Conservation (phyloP, 2,113 vertebrate species). For the Gymnogyps californianus region DNA sequence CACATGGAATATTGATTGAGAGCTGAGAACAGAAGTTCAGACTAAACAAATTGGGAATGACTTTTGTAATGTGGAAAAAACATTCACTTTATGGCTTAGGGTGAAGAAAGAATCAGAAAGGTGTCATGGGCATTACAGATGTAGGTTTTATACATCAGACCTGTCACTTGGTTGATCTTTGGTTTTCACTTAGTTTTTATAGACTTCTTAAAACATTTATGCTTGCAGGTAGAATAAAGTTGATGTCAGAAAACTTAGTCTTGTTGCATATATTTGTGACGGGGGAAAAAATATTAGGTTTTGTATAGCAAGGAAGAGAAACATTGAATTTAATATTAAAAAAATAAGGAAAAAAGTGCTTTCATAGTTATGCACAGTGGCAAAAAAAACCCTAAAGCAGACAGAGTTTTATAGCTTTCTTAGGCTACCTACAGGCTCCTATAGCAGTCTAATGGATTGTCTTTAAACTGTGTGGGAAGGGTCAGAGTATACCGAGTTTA, state of each 20-base stretch:
- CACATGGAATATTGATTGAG: slow-evolving; percentile 22
- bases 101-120: neutral
- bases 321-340: neutral
- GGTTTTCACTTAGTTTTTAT: neutral
- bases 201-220: neutral
- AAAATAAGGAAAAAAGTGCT: neutral
- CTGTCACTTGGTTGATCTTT: neutral
- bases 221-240: neutral
- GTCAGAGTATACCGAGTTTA: neutral
- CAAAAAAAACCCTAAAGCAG: neutral
- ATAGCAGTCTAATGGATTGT: neutral
- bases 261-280: neutral
- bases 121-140: neutral
- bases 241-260: neutral
- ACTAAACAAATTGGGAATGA: slow-evolving; percentile 14
- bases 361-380: neutral
- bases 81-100: neutral
- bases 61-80: slow-evolving; percentile 32
- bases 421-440: neutral
- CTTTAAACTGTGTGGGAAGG: neutral
- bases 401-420: neutral
- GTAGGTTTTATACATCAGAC: neutral
- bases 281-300: neutral
- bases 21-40: slow-evolving; percentile 36
- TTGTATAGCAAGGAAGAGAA: neutral